phyloP scores from a whole-genome alignment of 2,797 vertebrate species.

The Coreius guichenoti region DNA sequence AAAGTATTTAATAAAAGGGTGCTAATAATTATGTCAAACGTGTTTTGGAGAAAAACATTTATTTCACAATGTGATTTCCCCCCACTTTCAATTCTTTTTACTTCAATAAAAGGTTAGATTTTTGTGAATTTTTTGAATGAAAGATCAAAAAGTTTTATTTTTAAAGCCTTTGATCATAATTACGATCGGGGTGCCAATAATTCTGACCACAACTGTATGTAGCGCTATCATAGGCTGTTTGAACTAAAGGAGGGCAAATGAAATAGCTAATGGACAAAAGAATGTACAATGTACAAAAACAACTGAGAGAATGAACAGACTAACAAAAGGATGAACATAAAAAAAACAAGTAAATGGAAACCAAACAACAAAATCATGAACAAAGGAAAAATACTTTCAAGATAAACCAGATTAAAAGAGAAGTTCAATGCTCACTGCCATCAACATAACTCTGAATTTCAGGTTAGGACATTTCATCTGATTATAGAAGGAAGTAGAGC shows the following conservation, averaged over 20 bases:
- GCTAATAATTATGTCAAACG: too few species aligned
- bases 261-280: background rate
- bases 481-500: background rate
- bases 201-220: too few species aligned
- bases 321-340: background rate
- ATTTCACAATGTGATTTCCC: too few species aligned
- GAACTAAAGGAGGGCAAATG: background rate
- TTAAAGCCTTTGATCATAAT: too few species aligned
- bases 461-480: background rate
- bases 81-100: too few species aligned
- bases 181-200: too few species aligned
- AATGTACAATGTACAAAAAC: background rate
- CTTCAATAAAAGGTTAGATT: too few species aligned
- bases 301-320: background rate
- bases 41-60: too few species aligned
- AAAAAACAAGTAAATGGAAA: background rate
- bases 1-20: too few species aligned
- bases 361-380: background rate
- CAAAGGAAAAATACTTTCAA: background rate
- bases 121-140: too few species aligned
- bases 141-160: too few species aligned
- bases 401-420: background rate
- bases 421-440: too few species aligned
- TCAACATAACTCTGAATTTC: background rate
- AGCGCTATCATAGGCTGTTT: background rate